phyloP scores from a whole-genome alignment of 2,888 invertebrate genomes.

The Conchocele bisecta region DNA sequence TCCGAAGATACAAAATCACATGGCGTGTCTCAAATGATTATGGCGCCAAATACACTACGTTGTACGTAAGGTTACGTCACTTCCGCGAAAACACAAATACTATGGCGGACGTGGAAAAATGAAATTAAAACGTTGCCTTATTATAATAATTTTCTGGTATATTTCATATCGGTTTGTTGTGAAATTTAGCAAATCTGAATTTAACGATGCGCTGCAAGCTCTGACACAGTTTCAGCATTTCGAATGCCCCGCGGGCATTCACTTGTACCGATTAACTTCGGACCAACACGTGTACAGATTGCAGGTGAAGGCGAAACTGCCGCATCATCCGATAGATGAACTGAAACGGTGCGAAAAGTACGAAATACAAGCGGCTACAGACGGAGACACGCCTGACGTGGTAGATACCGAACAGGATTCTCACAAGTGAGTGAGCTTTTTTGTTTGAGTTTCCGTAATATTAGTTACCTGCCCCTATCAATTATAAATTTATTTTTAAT shows the following conservation, averaged over 20 bases:
- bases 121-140: no score
- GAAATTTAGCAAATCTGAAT: slow-evolving; percentile 12
- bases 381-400: background rate
- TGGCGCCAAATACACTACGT: no score
- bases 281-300: slow-evolving; percentile 12
- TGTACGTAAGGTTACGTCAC: no score
- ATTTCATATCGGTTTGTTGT: slow-evolving; percentile 18
- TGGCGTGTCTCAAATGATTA: no score
- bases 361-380: background rate
- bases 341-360: slow-evolving; percentile 27
- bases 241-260: slow-evolving; percentile 39
- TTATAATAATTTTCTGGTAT: slow-evolving; percentile 2
- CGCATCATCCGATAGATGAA: slow-evolving; percentile 16
- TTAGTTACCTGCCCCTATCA: no score
- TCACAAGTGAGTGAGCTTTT: background rate
- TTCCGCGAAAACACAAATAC: no score
- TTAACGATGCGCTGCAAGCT: background rate
- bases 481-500: no score
- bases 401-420: background rate
- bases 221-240: background rate
- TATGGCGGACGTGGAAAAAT: no score
- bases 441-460: no score
- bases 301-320: slow-evolving; percentile 33
- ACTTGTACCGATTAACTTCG: slow-evolving; percentile 26
- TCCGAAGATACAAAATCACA: no score